These are phyloP conservation scores for Papilio helenus DNA, from an alignment of 1,140 invertebrate species.

Conservation along the genomic window DNA sequence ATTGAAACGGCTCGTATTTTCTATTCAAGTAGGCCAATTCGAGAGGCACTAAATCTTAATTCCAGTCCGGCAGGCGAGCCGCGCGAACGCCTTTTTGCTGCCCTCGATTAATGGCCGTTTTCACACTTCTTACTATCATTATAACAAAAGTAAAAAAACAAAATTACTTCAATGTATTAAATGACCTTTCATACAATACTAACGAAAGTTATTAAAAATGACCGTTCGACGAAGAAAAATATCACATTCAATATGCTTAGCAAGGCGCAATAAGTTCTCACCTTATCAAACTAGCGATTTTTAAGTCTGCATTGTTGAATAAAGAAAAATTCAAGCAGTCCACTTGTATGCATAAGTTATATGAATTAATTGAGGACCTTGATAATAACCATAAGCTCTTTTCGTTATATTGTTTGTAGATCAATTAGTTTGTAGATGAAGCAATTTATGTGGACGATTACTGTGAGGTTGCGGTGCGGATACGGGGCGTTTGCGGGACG, in stretches of 20 bases:
- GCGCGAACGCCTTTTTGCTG: slow-evolving; percentile 36
- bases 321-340: no score
- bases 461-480: not conserved
- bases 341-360: no score
- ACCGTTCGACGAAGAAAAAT: not conserved
- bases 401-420: not conserved
- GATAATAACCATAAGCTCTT: not conserved
- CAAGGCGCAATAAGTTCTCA: no score
- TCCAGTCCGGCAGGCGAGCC: slow-evolving; percentile 42
- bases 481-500: not conserved
- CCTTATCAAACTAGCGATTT: no score
- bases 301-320: no score
- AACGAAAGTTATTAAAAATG: not conserved
- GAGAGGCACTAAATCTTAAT: slow-evolving; percentile 54
- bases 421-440: not conserved
- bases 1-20: slow-evolving; percentile 47
- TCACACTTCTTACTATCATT: slow-evolving; percentile 34
- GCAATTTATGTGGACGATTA: not conserved
- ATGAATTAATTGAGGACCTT: no score
- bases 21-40: slow-evolving; percentile 51
- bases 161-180: not conserved
- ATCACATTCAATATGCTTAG: no score
- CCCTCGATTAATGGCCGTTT: slow-evolving; percentile 42
- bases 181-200: not conserved
- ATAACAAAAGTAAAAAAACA: slow-evolving; percentile 23